Evolutionary conservation across 2,113 vertebrate species (phyloP), one percentile per base, ranked within the genome.

Genomic region (Ophiodon elongatus): DNA sequence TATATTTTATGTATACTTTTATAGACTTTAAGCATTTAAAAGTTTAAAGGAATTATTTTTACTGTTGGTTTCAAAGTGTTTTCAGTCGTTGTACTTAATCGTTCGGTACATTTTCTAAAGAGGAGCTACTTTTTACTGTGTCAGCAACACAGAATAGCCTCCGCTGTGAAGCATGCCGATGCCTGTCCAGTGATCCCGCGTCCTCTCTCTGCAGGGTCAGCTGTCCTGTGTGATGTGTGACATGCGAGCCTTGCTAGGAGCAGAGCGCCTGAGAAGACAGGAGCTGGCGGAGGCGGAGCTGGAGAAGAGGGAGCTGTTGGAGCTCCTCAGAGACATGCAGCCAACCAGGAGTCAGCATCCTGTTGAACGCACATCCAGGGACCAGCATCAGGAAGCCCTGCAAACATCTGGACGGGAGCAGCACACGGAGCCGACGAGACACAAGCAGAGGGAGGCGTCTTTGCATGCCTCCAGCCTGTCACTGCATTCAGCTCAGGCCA

Each of bases 221-320:
- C 85, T 98, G 91, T 97, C 96, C 0, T 90, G 94, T 4, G 83
- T 97, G 90, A 96, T 96, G 96, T 95, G 96, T 1, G 97, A 97
- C n/a, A 92, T 98, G 0, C 93, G 93, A 2, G 95, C 95, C 3
- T 92, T 98, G 83, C 81, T 97, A 83, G 95, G 94, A 60, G 95
- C 95, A 0, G 97, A 98, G 91, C 95, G 96, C 2, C 94, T 95
- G 41, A 96, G 96, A 79, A 95, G 95, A 0, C 96, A 97, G 31
- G 96, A 97, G 82, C 88, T 97, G 88, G 96, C 97, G 73, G 96
- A 96, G 79, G 96, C 93, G 0, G 96, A 97, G 91, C 91, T 97
- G 73, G 96, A 97, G 67, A 97, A 97, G 70, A 94, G 91, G 23
- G 96, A 98, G 70, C 76, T 97, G 19, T 39, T 96, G 93, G 96